Evolutionary conservation across 2,888 invertebrate genomes (phyloP).

Genomic region (Sepiola atlantica): DNA sequence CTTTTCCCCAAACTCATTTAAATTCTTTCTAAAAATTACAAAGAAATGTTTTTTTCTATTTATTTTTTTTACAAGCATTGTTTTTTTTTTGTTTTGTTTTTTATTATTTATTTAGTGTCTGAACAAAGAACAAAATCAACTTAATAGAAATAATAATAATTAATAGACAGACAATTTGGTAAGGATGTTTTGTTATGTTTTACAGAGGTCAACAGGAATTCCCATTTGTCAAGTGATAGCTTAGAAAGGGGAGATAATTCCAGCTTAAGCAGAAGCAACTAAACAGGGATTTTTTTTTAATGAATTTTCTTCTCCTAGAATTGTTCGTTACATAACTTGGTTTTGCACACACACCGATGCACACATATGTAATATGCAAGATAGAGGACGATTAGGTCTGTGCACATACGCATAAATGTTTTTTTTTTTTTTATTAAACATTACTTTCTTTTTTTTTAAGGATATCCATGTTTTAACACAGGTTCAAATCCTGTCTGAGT

Average conservation of each 20-base stretch:
- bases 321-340: background rate
- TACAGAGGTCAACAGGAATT: background rate
- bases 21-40: background rate
- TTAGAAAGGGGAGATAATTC: background rate
- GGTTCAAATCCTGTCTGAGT: no score
- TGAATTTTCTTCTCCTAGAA: background rate
- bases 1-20: background rate
- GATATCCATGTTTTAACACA: no score
- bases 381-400: no score
- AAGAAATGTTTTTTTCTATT: background rate
- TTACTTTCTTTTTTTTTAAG: no score
- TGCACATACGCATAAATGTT: no score
- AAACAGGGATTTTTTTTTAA: background rate
- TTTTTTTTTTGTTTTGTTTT: background rate
- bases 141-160: background rate
- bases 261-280: constrained; percentile 32
- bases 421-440: no score
- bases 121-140: constrained; percentile 11
- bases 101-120: constrained; percentile 12
- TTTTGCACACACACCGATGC: background rate
- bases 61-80: background rate
- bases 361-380: background rate
- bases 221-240: background rate
- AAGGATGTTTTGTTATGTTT: background rate
- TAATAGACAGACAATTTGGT: background rate